Base-by-base conservation (phyloP, 2,888 invertebrate species). In the Dascillus cervinus region DNA sequence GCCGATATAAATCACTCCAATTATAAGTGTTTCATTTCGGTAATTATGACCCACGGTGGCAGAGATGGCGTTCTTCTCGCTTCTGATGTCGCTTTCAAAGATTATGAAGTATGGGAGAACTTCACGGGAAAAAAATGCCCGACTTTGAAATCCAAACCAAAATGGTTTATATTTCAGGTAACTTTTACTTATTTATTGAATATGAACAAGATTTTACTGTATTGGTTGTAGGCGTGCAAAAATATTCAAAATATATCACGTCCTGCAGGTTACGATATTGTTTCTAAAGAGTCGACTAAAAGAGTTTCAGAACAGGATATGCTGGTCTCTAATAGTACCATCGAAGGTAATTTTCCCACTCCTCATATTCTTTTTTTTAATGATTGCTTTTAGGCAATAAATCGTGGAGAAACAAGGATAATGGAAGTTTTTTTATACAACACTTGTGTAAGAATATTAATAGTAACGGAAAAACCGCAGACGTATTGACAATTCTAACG, bases 361-460 rank as follows among this genome's bases (percentile, higher is more conserved):
- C 4, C 8, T 17, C 8, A 17, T 8, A 4, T n/a, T n/a, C n/a
- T n/a, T n/a, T n/a, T n/a, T n/a, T n/a, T n/a, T n/a, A n/a, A n/a
- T n/a, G n/a, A n/a, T n/a, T n/a, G n/a, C n/a, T n/a, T n/a, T n/a
- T n/a, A 17, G 17, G 17, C 4, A 17, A 8, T 17, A 4, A 8
- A 17, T 41, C 42, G 3, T 39, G 34, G 9, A 28, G 47, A 4
- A 14, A 38, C 19, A 17, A 22, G 4, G 10, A 22, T 3, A 45
- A 45, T 1, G 62, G 64, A 2, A 50, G 57, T 1, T 63, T 62
- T 62, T 59, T 62, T 29, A 58, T 62, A 23, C 60, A 61, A 30
- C 61, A 62, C 36, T 26, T 62, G 11, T 61, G 61, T 40, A 54
- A 46, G 34, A 59, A 56, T 36, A 48, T 62, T 28, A 29, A 42